Evolutionary conservation across 2,888 invertebrate species (phyloP).

Genomic region (Boloria euphrosyne): DNA sequence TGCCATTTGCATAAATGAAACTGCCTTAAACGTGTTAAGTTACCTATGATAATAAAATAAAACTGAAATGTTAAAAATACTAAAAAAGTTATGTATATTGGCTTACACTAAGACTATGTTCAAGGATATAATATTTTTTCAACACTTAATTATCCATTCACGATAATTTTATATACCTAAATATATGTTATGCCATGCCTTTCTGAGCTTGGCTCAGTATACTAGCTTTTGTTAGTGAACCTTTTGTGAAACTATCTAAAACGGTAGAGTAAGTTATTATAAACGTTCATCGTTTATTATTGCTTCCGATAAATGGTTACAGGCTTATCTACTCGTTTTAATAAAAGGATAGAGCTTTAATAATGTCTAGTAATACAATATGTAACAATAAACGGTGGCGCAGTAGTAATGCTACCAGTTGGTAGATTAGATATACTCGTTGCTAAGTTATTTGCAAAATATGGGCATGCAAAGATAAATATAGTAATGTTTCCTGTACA

Average conservation of each 20-base stretch:
- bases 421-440: slow-evolving; percentile 13
- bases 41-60: slow-evolving; percentile 9
- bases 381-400: slow-evolving; percentile 23
- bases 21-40: slow-evolving; percentile 21
- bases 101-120: no score
- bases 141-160: no score
- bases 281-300: slow-evolving; percentile 33
- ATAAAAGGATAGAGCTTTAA: slow-evolving; percentile 35
- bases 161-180: no score
- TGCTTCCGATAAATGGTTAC: slow-evolving; percentile 38
- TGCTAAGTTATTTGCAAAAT: slow-evolving; percentile 13
- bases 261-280: slow-evolving; percentile 36
- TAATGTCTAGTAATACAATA: slow-evolving; percentile 32
- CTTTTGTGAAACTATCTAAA: slow-evolving; percentile 36
- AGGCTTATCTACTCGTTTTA: slow-evolving; percentile 36
- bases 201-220: slow-evolving; percentile 8
- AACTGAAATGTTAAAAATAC: background rate
- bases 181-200: background rate
- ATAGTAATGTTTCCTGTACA: background rate
- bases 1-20: slow-evolving; percentile 39
- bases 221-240: slow-evolving; percentile 32
- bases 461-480: background rate
- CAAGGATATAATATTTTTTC: no score
- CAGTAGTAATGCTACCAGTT: slow-evolving; percentile 7
- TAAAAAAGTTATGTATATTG: no score